phyloP scores from a whole-genome alignment of 2,888 invertebrate species.

The Mycalesis mineus region DNA sequence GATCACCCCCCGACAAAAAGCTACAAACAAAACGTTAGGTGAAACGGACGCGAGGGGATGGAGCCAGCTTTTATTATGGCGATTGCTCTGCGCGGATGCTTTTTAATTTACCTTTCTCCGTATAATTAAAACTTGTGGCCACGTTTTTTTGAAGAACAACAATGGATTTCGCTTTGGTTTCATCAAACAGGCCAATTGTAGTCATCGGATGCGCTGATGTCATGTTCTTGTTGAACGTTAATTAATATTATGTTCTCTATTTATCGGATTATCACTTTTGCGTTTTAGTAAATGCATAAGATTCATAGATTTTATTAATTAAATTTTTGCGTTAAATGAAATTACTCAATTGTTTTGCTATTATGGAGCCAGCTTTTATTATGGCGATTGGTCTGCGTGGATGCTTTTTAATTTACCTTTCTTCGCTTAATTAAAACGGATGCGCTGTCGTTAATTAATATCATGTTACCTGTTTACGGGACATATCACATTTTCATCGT shows the following conservation, averaged over 20 bases:
- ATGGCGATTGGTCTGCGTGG: constrained; percentile 55
- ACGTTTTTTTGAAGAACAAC: constrained; percentile 53
- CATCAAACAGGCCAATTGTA: constrained; percentile 4
- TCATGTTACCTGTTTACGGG: too few species aligned
- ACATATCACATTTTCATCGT: too few species aligned
- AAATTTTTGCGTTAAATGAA: too few species aligned
- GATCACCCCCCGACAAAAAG: constrained; percentile 15
- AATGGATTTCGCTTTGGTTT: constrained; percentile 38
- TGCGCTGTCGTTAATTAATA: too few species aligned
- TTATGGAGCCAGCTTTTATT: constrained; percentile 47
- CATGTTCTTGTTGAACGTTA: too few species aligned
- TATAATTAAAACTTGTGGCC: constrained; percentile 68
- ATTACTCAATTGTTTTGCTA: too few species aligned
- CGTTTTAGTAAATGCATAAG: too few species aligned
- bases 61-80: constrained; percentile 48
- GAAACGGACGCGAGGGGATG: constrained; percentile 47
- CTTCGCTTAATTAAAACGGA: constrained; percentile 72
- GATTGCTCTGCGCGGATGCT: constrained; percentile 59
- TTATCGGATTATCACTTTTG: too few species aligned
- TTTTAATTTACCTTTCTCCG: constrained; percentile 72
- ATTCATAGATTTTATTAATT: too few species aligned
- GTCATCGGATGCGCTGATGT: neutral
- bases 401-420: constrained; percentile 72
- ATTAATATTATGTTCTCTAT: too few species aligned
- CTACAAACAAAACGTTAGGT: constrained; percentile 34